phyloP scores from a whole-genome alignment of 1,140 invertebrate species.

The Anastrepha obliqua region DNA sequence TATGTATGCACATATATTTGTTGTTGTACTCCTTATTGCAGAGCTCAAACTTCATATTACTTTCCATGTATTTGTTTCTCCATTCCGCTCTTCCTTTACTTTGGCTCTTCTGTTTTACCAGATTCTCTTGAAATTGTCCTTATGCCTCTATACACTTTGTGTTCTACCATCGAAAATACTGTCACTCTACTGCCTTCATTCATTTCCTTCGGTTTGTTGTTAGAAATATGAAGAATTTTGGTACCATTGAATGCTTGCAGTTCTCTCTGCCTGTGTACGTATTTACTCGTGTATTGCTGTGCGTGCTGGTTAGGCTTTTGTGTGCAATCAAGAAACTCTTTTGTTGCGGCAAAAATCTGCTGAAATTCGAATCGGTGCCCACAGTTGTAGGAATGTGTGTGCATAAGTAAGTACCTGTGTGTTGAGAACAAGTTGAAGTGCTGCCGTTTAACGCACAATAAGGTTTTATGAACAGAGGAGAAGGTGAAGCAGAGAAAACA shows the following conservation, averaged over 20 bases:
- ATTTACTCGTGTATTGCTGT: not conserved
- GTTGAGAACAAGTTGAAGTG: not conserved
- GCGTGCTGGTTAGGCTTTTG: not conserved
- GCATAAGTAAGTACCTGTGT: not conserved
- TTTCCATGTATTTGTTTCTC: not conserved
- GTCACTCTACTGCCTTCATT: not conserved
- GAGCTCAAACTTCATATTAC: too few relatives aligned
- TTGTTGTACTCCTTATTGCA: too few relatives aligned
- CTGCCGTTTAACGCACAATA: too few relatives aligned
- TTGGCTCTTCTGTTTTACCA: not conserved
- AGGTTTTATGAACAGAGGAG: too few relatives aligned
- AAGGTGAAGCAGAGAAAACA: too few relatives aligned
- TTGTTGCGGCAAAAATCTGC: conserved; percentile 18
- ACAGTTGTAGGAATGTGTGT: not conserved
- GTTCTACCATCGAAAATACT: not conserved
- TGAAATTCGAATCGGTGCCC: conserved; percentile 1
- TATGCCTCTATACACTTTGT: not conserved
- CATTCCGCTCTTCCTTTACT: not conserved
- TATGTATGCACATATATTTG: too few relatives aligned
- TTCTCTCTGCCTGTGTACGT: not conserved
- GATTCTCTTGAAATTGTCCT: conserved; percentile 25
- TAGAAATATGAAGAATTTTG: not conserved
- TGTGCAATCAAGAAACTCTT: conserved; percentile 15
- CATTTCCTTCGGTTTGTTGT: not conserved
- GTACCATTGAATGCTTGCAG: not conserved